A percentile compares a stretch with the other conserved stretches of the same genome.
phyloP scores from a whole-genome alignment of 2,113 vertebrate species.

The Semicossyphus pulcher region DNA sequence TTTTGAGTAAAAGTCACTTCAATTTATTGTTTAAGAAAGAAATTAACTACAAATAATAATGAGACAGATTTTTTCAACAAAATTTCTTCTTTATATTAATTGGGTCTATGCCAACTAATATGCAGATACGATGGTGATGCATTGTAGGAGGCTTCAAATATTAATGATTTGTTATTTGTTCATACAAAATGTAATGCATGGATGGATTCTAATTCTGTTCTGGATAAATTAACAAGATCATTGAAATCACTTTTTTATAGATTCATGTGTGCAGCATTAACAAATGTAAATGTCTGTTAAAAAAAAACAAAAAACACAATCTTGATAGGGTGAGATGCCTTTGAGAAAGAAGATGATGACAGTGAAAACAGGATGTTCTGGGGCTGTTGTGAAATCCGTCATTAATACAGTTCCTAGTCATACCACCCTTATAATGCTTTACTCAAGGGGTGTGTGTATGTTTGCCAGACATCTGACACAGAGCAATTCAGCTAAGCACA shows the following conservation, averaged over 20 bases:
- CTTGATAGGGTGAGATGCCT: constrained; percentile 15
- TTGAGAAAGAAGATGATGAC: constrained; percentile 41
- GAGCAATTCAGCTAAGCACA: constrained; percentile 53
- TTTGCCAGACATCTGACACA: constrained; percentile 76
- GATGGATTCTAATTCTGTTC: too few relatives aligned
- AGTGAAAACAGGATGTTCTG: constrained; percentile 73
- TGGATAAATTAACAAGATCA: background rate
- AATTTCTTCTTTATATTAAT: too few relatives aligned
- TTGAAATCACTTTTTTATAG: background rate
- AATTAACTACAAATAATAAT: background rate
- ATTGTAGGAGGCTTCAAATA: too few relatives aligned
- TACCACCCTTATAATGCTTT: constrained; percentile 68
- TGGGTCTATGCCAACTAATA: background rate
- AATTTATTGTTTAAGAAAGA: background rate
- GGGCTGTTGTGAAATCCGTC: constrained; percentile 69
- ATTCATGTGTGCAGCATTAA: background rate
- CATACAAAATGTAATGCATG: too few relatives aligned
- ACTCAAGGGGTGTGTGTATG: constrained; percentile 75
- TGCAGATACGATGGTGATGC: background rate
- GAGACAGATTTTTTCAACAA: too few relatives aligned
- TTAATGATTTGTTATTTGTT: background rate
- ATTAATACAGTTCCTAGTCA: constrained; percentile 45
- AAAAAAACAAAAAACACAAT: too few relatives aligned
- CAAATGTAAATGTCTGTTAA: background rate
- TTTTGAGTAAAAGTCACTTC: background rate